These are phyloP conservation scores for Aeoliscus strigatus DNA, from an alignment of 2,797 vertebrate genomes.

Conservation along the genomic window DNA sequence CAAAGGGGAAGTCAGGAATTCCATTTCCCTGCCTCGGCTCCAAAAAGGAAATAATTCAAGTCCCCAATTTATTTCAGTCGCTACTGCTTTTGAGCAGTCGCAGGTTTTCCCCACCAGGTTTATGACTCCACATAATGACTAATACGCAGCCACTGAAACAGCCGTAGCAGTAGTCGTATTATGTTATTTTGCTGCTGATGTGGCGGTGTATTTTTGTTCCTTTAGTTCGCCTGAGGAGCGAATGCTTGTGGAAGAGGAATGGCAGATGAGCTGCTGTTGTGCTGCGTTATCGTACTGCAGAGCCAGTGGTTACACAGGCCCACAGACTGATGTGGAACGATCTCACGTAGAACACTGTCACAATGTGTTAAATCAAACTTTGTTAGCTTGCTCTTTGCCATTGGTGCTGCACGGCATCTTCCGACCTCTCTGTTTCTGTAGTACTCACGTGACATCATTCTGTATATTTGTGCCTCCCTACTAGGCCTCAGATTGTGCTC, in stretches of 20 bases:
- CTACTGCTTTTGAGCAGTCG: conserved; percentile 39
- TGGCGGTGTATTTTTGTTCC: conserved; percentile 35
- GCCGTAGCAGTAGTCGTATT: conserved; percentile 40
- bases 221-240: conserved; percentile 35
- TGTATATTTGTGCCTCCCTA: conserved; percentile 5
- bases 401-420: conserved; percentile 31
- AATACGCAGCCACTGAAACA: conserved; percentile 57
- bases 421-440: conserved; percentile 20
- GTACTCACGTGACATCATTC: neutral
- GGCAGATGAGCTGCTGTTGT: conserved; percentile 45
- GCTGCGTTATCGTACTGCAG: conserved; percentile 26
- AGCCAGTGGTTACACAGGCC: conserved; percentile 36
- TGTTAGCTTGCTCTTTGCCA: conserved; percentile 41
- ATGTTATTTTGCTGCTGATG: conserved; percentile 46
- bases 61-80: conserved; percentile 46
- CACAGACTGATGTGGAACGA: conserved; percentile 37
- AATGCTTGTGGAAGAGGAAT: conserved; percentile 49
- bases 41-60: conserved; percentile 58
- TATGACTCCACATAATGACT: conserved; percentile 59
- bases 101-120: conserved; percentile 44
- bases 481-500: neutral
- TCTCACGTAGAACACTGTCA: conserved; percentile 49
- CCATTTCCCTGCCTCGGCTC: conserved; percentile 47
- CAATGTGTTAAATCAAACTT: conserved; percentile 48
- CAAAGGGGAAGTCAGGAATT: conserved; percentile 58